phyloP scores from a whole-genome alignment of 2,888 invertebrate species.

The Calameuta filiformis region DNA sequence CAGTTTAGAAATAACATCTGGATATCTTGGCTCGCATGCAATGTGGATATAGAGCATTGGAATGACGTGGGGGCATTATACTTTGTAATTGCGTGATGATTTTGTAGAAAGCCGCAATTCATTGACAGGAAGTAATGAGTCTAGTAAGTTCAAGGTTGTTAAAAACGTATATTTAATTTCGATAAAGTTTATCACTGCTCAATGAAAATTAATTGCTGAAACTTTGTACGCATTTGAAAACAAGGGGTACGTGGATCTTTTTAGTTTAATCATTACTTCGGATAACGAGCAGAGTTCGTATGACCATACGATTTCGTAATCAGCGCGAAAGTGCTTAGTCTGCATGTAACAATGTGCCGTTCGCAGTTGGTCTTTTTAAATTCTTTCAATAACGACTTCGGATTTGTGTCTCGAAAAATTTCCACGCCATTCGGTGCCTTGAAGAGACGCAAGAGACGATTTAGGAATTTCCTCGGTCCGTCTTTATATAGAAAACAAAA shows the following conservation, averaged over 20 bases:
- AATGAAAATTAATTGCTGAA: not conserved
- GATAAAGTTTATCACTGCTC: not conserved
- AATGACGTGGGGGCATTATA: slow-evolving; percentile 22
- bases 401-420: not conserved
- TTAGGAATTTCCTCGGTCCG: not conserved
- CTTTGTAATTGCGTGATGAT: slow-evolving; percentile 31
- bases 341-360: not conserved
- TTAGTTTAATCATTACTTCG: not conserved
- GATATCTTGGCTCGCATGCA: not conserved
- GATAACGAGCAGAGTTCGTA: not conserved
- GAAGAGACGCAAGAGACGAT: not conserved
- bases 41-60: not conserved
- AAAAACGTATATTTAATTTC: not conserved
- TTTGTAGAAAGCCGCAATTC: slow-evolving; percentile 39
- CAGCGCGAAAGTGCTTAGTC: not conserved
- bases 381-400: not conserved
- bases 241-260: no score
- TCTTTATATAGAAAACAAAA: not conserved
- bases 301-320: not conserved
- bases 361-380: not conserved
- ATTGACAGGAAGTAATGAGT: slow-evolving; percentile 26
- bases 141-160: not conserved
- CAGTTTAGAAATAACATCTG: not conserved
- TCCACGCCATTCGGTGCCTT: not conserved
- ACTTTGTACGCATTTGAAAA: not conserved